phyloP scores from a whole-genome alignment of 2,113 vertebrate genomes.

The Carollia perspicillata region DNA sequence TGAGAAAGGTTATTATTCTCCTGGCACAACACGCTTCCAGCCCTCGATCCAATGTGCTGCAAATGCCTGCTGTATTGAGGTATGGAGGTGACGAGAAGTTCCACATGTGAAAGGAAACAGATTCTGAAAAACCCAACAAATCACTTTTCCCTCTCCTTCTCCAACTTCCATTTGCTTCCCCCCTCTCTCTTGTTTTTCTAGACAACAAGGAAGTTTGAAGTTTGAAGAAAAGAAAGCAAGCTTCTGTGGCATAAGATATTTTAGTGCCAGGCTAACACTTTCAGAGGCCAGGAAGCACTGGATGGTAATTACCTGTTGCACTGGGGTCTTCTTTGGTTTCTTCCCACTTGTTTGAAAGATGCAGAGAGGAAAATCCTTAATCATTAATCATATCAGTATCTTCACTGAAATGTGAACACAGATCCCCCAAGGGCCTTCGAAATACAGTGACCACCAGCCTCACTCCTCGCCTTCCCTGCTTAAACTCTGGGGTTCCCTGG shows the following conservation, averaged over 20 bases:
- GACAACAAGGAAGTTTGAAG: not conserved
- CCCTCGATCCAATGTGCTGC: not conserved
- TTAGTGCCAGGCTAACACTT: conserved; percentile 21
- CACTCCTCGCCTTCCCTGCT: conserved; percentile 13
- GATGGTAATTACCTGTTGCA: not conserved
- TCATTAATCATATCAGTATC: not conserved
- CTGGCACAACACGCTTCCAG: not conserved
- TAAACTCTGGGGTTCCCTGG: not conserved
- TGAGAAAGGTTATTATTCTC: not conserved
- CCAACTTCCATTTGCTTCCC: not conserved
- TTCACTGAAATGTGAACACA: conserved; percentile 33
- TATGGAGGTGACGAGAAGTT: not conserved
- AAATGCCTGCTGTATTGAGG: not conserved
- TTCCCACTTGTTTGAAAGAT: not conserved
- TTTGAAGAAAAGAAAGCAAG: conserved; percentile 9
- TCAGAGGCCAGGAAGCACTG: not conserved
- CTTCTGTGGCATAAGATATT: not conserved
- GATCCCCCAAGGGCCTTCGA: not conserved
- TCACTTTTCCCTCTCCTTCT: not conserved
- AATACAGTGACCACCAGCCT: not conserved
- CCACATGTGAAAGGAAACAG: not conserved
- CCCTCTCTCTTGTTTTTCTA: not conserved
- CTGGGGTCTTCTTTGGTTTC: not conserved
- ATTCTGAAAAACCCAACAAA: not conserved
- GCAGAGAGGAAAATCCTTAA: not conserved